Evolutionary conservation across 2,113 vertebrate species (phyloP), one percentile per base, ranked within the genome.

Genomic region (Myiozetetes cayanensis): DNA sequence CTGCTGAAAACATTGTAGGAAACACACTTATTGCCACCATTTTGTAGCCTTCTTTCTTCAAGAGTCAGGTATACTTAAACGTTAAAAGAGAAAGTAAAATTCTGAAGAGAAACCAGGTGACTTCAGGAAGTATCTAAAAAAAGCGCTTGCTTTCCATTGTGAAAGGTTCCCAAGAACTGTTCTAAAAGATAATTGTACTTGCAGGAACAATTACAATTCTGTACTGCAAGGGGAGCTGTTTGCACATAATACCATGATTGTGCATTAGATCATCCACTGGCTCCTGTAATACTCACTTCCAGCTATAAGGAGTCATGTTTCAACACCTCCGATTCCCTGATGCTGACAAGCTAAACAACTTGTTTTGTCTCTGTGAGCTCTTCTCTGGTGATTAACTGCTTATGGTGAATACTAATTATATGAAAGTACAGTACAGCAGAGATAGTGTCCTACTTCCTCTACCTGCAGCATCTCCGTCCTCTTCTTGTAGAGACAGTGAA

Each of bases 321-420:
- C 98, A 98, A 97, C 97, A 98, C 98, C 98, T 98, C 98, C 43
- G 85, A 98, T 97, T 97, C 97, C 98, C 97, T 92, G 96, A 97
- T 96, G 97, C 98, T 98, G 98, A 98, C 98, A 98, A 98, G 98
- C 98, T 97, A 98, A 98, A 98, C 97, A 98, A 98, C 97, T 98
- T 98, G 98, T 98, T 98, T 98, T 98, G 98, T 98, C 98, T 98
- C 98, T 97, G 96, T 98, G 97, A 98, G 97, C 97, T 98, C 97
- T 97, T 98, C 98, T 98, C 97, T 97, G 96, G 97, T 98, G 98
- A 98, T 98, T 98, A 98, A 98, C 97, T 98, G 98, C 97, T 98
- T 97, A 97, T 96, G 96, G 97, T 97, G 98, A 98, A 98, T 98
- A 97, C 98, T 98, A 98, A 98, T 98, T 97, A 97, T 95, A 95